Conservation (phyloP, 2,797 vertebrate species). For the Paguma larvata region DNA sequence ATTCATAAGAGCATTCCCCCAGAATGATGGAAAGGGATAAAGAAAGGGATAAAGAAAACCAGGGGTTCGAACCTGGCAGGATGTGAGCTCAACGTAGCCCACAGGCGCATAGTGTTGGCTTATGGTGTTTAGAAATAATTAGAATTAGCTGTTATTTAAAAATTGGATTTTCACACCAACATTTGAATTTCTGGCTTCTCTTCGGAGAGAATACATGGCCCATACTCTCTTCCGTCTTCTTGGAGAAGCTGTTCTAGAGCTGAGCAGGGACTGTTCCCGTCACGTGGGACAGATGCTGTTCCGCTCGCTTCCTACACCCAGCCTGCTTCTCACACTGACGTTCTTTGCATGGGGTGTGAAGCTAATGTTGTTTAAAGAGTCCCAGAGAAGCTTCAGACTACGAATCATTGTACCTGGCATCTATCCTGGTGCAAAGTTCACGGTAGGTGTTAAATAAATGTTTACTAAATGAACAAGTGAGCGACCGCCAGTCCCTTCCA, state of each 20-base stretch:
- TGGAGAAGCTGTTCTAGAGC: neutral
- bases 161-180: neutral
- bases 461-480: neutral
- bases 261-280: neutral
- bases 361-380: neutral
- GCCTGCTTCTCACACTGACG: neutral
- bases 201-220: neutral
- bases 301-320: neutral
- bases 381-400: neutral
- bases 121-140: neutral
- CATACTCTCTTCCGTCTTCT: neutral
- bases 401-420: neutral
- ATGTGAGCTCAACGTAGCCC: neutral
- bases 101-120: neutral
- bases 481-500: neutral
- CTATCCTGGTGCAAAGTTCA: neutral
- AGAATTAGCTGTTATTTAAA: neutral
- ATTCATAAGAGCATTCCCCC: neutral
- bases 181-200: neutral
- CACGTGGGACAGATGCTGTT: fast-evolving
- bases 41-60: neutral
- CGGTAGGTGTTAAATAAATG: neutral
- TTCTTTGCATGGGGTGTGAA: neutral
- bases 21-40: neutral
- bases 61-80: neutral